These are phyloP conservation scores for Acrocephalus scirpaceus DNA, from an alignment of 2,797 vertebrate genomes.

Conservation along the genomic window DNA sequence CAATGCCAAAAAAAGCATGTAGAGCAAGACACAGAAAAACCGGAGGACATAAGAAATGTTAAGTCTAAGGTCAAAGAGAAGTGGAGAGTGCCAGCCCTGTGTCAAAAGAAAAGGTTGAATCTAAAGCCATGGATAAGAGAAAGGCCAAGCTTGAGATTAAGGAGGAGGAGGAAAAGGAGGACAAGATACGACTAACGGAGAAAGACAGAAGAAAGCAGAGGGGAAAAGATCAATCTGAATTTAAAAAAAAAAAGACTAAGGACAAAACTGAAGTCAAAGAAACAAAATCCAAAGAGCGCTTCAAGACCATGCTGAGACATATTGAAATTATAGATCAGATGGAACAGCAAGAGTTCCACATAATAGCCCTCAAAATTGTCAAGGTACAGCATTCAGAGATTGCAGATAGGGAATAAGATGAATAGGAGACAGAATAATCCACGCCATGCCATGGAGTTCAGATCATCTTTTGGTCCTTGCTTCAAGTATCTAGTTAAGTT, in stretches of 20 bases:
- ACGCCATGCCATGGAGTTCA: slow-evolving; percentile 7
- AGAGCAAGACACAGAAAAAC: slow-evolving; percentile 12
- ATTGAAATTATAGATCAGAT: slow-evolving; percentile 29
- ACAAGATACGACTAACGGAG: neutral
- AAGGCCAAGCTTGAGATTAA: slow-evolving; percentile 44
- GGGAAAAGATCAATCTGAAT: neutral
- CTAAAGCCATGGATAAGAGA: neutral
- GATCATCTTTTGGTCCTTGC: neutral
- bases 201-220: neutral
- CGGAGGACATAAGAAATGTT: neutral
- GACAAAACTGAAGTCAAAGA: neutral
- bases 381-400: neutral
- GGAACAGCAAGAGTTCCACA: slow-evolving; percentile 15
- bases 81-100: neutral
- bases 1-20: neutral
- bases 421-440: slow-evolving; percentile 23
- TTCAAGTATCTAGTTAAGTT: neutral
- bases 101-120: slow-evolving; percentile 29
- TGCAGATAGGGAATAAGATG: neutral
- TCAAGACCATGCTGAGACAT: slow-evolving; percentile 27
- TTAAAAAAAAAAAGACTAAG: neutral
- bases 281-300: neutral
- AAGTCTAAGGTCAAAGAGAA: slow-evolving; percentile 50
- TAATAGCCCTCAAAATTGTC: slow-evolving; percentile 3
- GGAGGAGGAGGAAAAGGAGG: slow-evolving; percentile 40